Evolutionary conservation across 2,113 vertebrate genomes (phyloP).

Genomic region (Zapornia atra): DNA sequence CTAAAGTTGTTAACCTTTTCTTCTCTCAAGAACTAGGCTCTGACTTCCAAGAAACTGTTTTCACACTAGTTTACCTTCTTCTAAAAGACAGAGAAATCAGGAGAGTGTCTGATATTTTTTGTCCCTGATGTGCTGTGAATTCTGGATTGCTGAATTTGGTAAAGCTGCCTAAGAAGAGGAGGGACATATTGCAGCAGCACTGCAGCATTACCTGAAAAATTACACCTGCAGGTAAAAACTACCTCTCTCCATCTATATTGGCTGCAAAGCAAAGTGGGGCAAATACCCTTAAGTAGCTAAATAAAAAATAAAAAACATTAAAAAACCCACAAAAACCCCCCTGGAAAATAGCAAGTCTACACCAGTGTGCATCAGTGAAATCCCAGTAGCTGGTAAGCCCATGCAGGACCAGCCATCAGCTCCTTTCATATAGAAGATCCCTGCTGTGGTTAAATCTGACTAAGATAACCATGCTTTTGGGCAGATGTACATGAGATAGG

Average conservation of each 20-base stretch:
- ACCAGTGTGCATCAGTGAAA: not conserved
- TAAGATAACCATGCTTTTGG: not conserved
- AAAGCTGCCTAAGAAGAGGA: not conserved
- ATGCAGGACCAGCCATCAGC: not conserved
- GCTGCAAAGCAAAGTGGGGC: not conserved
- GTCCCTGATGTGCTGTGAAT: not conserved
- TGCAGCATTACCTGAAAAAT: not conserved
- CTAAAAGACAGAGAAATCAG: not conserved
- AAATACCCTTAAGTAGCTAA: not conserved
- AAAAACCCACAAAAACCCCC: too few species aligned
- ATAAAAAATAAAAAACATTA: too few species aligned
- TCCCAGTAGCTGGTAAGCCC: not conserved
- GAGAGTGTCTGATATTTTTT: not conserved
- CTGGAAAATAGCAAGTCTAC: not conserved
- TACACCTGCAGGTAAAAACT: not conserved
- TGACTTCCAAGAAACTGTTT: not conserved
- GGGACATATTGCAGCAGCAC: not conserved
- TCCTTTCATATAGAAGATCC: not conserved
- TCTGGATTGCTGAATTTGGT: not conserved
- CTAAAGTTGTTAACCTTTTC: not conserved
- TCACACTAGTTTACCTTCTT: not conserved
- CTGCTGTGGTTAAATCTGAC: not conserved
- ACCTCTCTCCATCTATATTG: not conserved
- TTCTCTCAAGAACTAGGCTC: not conserved
- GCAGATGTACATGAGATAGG: fast-evolving